phyloP scores from a whole-genome alignment of 1,140 invertebrate species.

The Hetaerina americana region DNA sequence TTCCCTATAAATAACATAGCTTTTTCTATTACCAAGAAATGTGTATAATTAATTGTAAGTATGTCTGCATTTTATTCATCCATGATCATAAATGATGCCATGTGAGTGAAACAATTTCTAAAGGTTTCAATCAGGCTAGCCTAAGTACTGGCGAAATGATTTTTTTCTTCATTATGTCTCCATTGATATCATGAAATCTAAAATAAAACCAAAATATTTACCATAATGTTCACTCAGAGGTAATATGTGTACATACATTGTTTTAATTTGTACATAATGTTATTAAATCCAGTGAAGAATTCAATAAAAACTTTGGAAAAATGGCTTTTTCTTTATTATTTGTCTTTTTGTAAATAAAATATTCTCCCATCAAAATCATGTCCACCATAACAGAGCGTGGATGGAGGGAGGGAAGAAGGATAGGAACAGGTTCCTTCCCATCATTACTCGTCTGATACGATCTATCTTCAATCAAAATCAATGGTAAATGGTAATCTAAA shows the following conservation, averaged over 20 bases:
- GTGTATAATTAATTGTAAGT: not conserved
- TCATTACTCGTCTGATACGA: no score
- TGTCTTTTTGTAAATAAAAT: no score
- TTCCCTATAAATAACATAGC: not conserved
- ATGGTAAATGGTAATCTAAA: no score
- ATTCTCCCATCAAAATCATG: no score
- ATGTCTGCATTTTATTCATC: not conserved
- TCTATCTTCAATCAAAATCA: no score
- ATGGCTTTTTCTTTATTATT: no score
- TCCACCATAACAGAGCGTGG: no score
- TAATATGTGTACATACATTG: not conserved
- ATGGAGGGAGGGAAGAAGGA: no score
- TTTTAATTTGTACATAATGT: not conserved
- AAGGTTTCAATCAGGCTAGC: not conserved
- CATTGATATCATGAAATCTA: not conserved
- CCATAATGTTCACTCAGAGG: not conserved
- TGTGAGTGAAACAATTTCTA: not conserved
- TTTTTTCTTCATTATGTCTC: not conserved
- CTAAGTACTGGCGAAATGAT: not conserved
- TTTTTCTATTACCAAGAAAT: not conserved
- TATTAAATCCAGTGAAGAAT: not conserved
- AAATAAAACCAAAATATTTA: not conserved
- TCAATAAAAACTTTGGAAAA: no score
- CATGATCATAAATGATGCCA: not conserved
- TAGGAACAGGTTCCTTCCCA: no score